Percentiles rank a stretch among this genome's conserved stretches.
phyloP scores from a whole-genome alignment of 35 echinoderm and acorn worm genomes.

The Hemicentrotus pulcherrimus region DNA sequence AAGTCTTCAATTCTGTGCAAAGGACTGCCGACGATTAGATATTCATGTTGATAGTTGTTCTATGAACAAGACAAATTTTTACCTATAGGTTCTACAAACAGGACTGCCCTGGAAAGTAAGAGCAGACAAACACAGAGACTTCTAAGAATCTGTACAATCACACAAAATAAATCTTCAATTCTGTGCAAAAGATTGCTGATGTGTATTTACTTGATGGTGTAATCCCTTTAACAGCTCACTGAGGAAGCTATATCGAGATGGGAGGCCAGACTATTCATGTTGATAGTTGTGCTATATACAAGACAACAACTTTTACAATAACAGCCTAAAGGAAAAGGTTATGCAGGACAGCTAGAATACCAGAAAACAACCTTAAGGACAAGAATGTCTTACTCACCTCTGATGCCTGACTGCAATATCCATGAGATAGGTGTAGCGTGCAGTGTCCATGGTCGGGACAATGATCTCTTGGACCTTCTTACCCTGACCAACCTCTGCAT shows the following conservation, averaged over 20 bases:
- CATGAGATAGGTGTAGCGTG: constrained; percentile 92
- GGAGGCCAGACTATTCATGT: too few species aligned
- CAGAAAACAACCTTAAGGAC: not conserved
- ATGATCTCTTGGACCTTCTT: constrained; percentile 94
- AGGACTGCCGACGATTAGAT: not conserved
- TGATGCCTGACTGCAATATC: constrained; percentile 92
- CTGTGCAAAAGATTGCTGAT: not conserved
- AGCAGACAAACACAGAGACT: too few species aligned
- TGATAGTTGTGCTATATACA: too few species aligned
- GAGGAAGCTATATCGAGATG: too few species aligned
- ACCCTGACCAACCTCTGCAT: constrained; percentile 62
- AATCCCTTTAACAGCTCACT: too few species aligned
- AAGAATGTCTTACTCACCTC: constrained; percentile 61
- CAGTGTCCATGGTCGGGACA: constrained; percentile 96
- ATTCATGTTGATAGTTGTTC: too few species aligned
- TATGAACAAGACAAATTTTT: too few species aligned
- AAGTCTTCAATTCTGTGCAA: not conserved
- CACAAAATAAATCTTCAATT: not conserved
- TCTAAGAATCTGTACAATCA: too few species aligned
- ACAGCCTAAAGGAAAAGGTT: not conserved
- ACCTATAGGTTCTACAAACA: constrained; percentile 95
- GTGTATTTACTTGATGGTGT: too few species aligned
- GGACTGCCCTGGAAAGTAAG: constrained; percentile 49
- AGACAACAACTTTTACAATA: too few species aligned
- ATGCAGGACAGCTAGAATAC: not conserved